These are phyloP conservation scores for Mionectes macconnelli DNA, from an alignment of 2,113 vertebrate genomes.

Conservation along the genomic window DNA sequence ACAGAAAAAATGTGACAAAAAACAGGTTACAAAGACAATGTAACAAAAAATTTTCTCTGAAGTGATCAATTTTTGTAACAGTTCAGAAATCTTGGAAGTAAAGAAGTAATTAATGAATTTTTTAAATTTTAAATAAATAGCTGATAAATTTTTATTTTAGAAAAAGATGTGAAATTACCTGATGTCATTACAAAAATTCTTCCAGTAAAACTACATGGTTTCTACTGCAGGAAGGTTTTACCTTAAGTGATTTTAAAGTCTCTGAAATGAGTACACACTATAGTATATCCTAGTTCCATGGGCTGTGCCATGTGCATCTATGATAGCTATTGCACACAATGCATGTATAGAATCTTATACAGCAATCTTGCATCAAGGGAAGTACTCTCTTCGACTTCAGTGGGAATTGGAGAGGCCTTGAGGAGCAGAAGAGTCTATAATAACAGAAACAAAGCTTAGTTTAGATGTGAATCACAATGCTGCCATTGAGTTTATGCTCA, in stretches of 20 bases:
- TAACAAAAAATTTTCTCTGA: neutral
- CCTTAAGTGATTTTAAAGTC: neutral
- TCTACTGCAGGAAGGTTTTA: neutral
- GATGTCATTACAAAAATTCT: neutral
- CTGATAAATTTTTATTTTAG: neutral
- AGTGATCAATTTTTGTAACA: neutral
- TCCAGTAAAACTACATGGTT: neutral
- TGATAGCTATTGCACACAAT: neutral
- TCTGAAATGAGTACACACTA: neutral
- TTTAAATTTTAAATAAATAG: neutral
- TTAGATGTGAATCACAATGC: conserved; percentile 58
- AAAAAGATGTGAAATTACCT: neutral
- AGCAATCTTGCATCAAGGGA: neutral
- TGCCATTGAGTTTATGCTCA: conserved; percentile 69
- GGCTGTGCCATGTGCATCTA: neutral
- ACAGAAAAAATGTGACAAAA: neutral
- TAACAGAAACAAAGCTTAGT: conserved; percentile 22
- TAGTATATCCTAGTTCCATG: neutral
- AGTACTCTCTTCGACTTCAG: neutral
- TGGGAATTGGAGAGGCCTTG: neutral
- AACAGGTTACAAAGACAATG: neutral
- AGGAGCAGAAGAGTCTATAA: neutral
- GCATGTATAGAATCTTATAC: neutral
- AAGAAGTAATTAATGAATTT: neutral
- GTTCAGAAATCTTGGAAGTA: neutral